Base-by-base conservation (phyloP, 1,140 invertebrate species). In the Caenorhabditis tropicalis region DNA sequence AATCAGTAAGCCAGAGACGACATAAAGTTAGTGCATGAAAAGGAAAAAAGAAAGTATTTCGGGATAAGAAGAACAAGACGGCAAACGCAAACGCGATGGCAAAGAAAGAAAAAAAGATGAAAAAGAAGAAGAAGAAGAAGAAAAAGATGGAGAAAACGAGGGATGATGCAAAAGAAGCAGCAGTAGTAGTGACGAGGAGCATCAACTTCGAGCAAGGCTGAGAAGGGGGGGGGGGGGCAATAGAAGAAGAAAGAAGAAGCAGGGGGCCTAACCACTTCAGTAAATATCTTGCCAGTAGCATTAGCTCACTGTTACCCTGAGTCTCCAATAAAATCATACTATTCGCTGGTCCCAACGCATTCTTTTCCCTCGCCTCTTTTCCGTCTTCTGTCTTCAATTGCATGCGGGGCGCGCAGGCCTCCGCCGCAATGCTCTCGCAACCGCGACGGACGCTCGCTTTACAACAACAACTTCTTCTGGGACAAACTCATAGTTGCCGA, bases 261-360 rank as follows among this genome's bases (percentile, higher is more conserved):
- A 74, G 36, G 65, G 58, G 65, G 65, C 65, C 65, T 74, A 74
- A 74, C 65, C 65, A 74, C 65, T 74, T 74, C 65, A 74, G 65
- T 74, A 74, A 74, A 74, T 74, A 74, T 74, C 65, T 74, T 74
- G 65, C 65, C 65, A 74, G 65, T 74, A 74, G 65, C 65, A 74
- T 74, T 74, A 74, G 65, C 65, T 12, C 65, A 43, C 36, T 74
- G 65, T 74, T 74, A 43, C 65, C 65, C 65, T 74, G 36, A 12
- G 65, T 74, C 65, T 74, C 65, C 65, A 9, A 43, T 74, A 46
- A 74, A 43, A 24, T 39, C 65, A n/a, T 74, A 74, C 65, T 74
- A 74, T 74, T 74, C 33, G n/a, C 6, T 12, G 65, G 36, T 24
- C 12, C 60, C 60, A 29, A 29, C 60, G 60, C 60, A 70, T 70